Evolutionary conservation across 2,113 vertebrate genomes (phyloP), one percentile per base, ranked within the genome.

Genomic region (Hippopotamus amphibius): DNA sequence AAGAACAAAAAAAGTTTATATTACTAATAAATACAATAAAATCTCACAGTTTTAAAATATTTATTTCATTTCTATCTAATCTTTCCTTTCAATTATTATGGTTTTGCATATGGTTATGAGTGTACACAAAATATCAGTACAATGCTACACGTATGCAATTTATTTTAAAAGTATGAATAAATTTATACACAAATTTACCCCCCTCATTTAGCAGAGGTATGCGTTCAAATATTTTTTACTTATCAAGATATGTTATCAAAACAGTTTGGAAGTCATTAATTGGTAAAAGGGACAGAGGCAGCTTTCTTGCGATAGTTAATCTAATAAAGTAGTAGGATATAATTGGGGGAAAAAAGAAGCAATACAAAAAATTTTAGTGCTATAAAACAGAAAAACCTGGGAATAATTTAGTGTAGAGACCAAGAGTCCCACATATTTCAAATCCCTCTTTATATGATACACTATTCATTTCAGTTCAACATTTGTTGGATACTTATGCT

Each of bases 11-110:
- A 50, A 71, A 15, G 41, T 90, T 24, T 61, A n/a, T 77, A 26
- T 86, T 87, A 46, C 28, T 85, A 71, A 46, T 22, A 92, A 86
- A 63, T 55, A 71, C 12, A 89, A 86, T 91, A 92, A 69, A 86
- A 86, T 80, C 28, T 12, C 6, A 13, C 16, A 48, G 3, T 63
- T 91, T 95, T n/a, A 86, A 80, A 71, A 50, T 85, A 74, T 57
- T 57, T 76, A n/a, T 55, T 74, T 88, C 3, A 66, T 37, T 28
- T 22, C 43, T 28, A 48, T 66, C 50, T 92, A 92, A 65, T 2
- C 19, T 92, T 92, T 72, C 53, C 7, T n/a, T 66, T 85, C 72
- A 84, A 28, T 30, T 93, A 46, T 11, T 57, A 30, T 48, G 66
- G 66, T 74, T 89, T 76, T 41, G 53, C 33, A 86, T 72, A 63